These are phyloP conservation scores for Poeciliopsis turrubarensis DNA, from an alignment of 2,113 vertebrate genomes.

Conservation along the genomic window DNA sequence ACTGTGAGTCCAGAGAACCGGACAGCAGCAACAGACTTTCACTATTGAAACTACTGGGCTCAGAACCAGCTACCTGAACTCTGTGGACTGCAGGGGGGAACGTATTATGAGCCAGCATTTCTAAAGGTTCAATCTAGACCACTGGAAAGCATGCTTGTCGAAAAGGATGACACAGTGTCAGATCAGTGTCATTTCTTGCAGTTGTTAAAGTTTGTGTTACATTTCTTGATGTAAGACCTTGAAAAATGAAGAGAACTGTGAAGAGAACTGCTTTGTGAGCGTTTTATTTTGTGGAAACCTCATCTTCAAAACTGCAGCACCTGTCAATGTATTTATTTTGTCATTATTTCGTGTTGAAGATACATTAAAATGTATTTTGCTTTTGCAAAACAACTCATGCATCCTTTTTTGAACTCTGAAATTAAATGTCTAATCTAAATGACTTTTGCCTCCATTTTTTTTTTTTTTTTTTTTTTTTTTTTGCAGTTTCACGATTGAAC, in stretches of 20 bases:
- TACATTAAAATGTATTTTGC: slow-evolving; percentile 11
- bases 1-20: slow-evolving; percentile 22
- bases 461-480: neutral
- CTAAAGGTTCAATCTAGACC: slow-evolving; percentile 12
- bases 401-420: slow-evolving; percentile 21
- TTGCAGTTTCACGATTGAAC: neutral
- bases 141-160: neutral
- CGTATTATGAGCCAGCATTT: slow-evolving; percentile 16
- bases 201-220: neutral
- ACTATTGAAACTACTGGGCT: slow-evolving; percentile 20
- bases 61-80: neutral
- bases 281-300: slow-evolving; percentile 6
- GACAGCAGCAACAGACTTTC: slow-evolving; percentile 15
- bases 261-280: neutral
- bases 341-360: slow-evolving; percentile 28
- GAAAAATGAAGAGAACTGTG: slow-evolving; percentile 9
- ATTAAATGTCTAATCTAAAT: slow-evolving; percentile 48
- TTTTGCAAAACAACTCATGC: slow-evolving; percentile 30
- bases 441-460: slow-evolving; percentile 5
- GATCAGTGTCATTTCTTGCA: neutral
- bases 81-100: slow-evolving; percentile 14
- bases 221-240: neutral
- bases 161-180: neutral
- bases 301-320: neutral
- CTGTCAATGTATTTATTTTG: slow-evolving; percentile 60